phyloP scores from a whole-genome alignment of 2,888 invertebrate genomes.

The Trachelus tabidus region DNA sequence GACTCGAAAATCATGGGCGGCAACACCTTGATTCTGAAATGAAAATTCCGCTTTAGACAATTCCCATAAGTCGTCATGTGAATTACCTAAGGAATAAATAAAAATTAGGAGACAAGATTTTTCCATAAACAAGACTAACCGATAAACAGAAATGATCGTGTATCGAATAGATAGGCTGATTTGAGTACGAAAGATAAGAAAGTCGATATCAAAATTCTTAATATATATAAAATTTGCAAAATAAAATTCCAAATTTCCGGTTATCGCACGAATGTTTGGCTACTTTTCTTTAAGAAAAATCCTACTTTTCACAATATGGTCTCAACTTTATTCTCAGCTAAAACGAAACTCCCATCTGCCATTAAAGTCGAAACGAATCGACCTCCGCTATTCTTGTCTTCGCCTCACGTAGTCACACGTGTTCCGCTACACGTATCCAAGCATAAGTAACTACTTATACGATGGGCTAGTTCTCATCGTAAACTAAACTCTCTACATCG shows the following conservation, averaged over 20 bases:
- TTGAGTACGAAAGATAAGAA: too few species aligned
- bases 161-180: too few species aligned
- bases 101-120: not conserved
- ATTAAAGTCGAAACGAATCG: not conserved
- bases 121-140: not conserved
- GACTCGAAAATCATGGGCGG: slow-evolving; percentile 89
- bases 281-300: not conserved
- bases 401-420: not conserved
- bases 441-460: not conserved
- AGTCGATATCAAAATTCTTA: too few species aligned
- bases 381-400: not conserved
- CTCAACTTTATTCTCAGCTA: not conserved
- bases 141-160: not conserved
- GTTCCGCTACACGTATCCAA: not conserved
- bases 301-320: not conserved
- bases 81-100: not conserved
- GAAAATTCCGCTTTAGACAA: not conserved
- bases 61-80: not conserved
- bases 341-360: not conserved
- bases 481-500: not conserved
- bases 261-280: too few species aligned
- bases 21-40: slow-evolving; percentile 80
- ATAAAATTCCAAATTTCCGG: too few species aligned
- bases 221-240: too few species aligned
- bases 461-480: not conserved